A percentile compares a stretch with the other conserved stretches of the same genome.
These are phyloP conservation scores for Ligdia adustata DNA, from an alignment of 2,888 invertebrate species.

Conservation along the genomic window DNA sequence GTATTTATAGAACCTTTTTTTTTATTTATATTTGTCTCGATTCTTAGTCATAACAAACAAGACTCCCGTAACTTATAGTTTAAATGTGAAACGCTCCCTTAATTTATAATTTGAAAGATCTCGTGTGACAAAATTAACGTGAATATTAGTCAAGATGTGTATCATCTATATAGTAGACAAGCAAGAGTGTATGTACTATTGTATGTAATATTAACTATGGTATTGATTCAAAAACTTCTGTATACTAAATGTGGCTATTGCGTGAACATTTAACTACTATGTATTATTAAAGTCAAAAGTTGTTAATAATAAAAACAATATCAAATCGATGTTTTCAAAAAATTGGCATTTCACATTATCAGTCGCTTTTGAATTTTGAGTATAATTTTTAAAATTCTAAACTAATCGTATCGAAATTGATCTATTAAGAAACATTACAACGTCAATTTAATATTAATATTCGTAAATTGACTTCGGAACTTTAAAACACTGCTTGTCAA, in stretches of 20 bases:
- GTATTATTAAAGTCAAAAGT: constrained; percentile 33
- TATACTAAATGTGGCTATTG: constrained; percentile 35
- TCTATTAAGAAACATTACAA: not conserved
- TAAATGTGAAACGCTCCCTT: no score
- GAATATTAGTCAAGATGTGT: constrained; percentile 1
- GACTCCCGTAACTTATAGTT: constrained; percentile 27
- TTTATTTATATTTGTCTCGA: constrained; percentile 29
- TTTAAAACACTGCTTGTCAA: constrained; percentile 16
- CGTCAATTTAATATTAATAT: constrained; percentile 1
- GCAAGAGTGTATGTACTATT: constrained; percentile 34
- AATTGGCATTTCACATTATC: constrained; percentile 32
- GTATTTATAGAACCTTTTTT: constrained; percentile 22
- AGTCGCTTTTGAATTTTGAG: constrained; percentile 31
- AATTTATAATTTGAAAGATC: no score
- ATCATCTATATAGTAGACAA: constrained; percentile 28
- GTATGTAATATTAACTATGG: constrained; percentile 29
- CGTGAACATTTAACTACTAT: constrained; percentile 32
- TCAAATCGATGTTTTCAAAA: constrained; percentile 30
- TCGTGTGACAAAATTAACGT: constrained; percentile 4
- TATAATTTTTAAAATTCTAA: not conserved
- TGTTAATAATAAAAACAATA: constrained; percentile 30
- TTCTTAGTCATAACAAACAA: constrained; percentile 33
- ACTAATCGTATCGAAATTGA: constrained; percentile 1
- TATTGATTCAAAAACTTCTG: constrained; percentile 35
- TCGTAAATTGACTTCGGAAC: constrained; percentile 28